Evolutionary conservation across 2,888 invertebrate genomes (phyloP), one percentile per base, ranked within the genome.

Genomic region (Drosophila melanosoma): DNA sequence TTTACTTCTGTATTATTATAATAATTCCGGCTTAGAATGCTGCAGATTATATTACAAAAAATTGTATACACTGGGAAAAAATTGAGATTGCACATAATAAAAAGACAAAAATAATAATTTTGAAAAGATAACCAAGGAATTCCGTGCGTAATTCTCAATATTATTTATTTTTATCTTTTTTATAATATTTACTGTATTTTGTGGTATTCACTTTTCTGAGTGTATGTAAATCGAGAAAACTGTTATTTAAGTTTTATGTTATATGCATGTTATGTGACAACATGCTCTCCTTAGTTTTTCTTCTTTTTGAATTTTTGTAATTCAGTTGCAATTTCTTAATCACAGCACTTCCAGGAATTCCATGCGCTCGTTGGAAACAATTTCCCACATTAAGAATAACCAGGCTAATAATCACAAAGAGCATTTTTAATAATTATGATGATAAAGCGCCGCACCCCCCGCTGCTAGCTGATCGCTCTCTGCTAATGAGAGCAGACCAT

Each of bases 371-470:
- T 57, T 36, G 26, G 17, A 49, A 64, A 45, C 26, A 53, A 71
- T 65, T 83, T 86, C 85, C 78, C 85, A 86, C 85, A 87, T 64
- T 78, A 75, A 84, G 75, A 80, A 82, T 12, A 56, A 26, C 63
- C 82, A 70, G 80, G 85, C 85, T 76, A 84, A 85, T 89, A 89
- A 89, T 82, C 81, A 78, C 63, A 74, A 77, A 76, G 69, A 85
- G 58, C 57, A 75, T 70, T 72, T 69, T 64, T 83, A 69, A 86
- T 76, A 79, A 87, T 59, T 59, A 80, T 65, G 60, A 56, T 58
- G 52, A 23, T 15, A 23, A 20, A 20, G 15, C 45, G 15, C 48
- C 26, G 29, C 33, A 29, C 33, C 20, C 57, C 68, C 62, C 45
- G 70, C 64, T 52, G 57, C 59, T 57, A 54, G 52, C 45, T 36